Conservation (phyloP, 2,797 vertebrate genomes). For the Manis javanica region DNA sequence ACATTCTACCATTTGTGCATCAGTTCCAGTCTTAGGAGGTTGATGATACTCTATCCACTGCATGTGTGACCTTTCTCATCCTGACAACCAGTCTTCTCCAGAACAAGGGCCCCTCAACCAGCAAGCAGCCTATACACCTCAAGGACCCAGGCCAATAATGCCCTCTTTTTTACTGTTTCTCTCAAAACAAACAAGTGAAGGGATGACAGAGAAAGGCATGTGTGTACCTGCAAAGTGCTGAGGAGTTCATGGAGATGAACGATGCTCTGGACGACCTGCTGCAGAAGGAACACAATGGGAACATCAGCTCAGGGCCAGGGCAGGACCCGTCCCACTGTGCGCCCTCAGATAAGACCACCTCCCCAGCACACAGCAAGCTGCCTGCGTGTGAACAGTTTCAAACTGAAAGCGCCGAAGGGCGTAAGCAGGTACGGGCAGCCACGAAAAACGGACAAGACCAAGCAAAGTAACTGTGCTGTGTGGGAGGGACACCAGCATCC, state of each 20-base stretch:
- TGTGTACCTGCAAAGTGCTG: slow-evolving; percentile 92
- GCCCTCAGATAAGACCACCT: background rate
- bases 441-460: background rate
- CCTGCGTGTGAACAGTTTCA: background rate
- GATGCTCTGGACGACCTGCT: slow-evolving; percentile 94
- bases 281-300: slow-evolving; percentile 76
- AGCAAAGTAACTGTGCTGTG: background rate
- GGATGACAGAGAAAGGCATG: background rate
- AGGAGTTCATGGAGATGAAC: slow-evolving; percentile 94
- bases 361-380: background rate
- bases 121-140: background rate
- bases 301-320: background rate
- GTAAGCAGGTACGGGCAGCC: background rate
- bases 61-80: background rate
- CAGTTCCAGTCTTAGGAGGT: background rate
- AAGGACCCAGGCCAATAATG: background rate
- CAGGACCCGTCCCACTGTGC: rapidly evolving
- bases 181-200: background rate
- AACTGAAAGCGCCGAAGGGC: background rate
- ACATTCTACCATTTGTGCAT: background rate
- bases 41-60: rapidly evolving
- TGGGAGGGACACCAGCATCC: background rate
- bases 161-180: background rate
- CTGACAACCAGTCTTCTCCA: background rate
- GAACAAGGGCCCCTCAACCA: background rate